phyloP scores from a whole-genome alignment of 2,888 invertebrate species.

The Drosophila cracens region DNA sequence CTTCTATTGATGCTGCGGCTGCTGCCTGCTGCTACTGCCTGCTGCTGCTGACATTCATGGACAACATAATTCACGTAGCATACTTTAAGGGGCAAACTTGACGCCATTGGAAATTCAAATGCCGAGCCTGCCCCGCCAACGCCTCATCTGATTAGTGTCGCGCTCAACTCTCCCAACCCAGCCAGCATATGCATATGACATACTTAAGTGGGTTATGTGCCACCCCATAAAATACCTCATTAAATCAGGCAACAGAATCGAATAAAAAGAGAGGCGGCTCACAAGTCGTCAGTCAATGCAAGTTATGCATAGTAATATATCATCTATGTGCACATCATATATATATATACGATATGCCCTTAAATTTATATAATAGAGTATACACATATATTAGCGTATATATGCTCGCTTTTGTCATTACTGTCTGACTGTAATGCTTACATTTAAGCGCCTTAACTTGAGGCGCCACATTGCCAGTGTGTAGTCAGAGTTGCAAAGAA shows the following conservation, averaged over 20 bases:
- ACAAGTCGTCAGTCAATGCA: slow-evolving; percentile 57
- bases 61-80: slow-evolving; percentile 77
- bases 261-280: slow-evolving; percentile 8
- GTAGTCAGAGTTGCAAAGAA: slow-evolving; percentile 28
- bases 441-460: slow-evolving; percentile 64
- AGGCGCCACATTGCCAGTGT: slow-evolving; percentile 36
- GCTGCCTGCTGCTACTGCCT: slow-evolving; percentile 26
- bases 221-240: slow-evolving; percentile 34
- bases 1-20: slow-evolving; percentile 17
- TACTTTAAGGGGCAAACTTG: slow-evolving; percentile 52
- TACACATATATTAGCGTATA: slow-evolving; percentile 7
- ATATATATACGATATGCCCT: slow-evolving; percentile 2
- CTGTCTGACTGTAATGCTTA: slow-evolving; percentile 31
- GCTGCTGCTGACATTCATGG: slow-evolving; percentile 76
- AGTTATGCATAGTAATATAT: slow-evolving; percentile 44
- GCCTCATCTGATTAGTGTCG: slow-evolving; percentile 70
- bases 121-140: slow-evolving; percentile 50
- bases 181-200: slow-evolving; percentile 68
- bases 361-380: not conserved
- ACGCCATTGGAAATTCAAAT: slow-evolving; percentile 77
- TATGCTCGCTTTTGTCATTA: slow-evolving; percentile 47
- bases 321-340: slow-evolving; percentile 13
- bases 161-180: slow-evolving; percentile 18
- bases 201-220: slow-evolving; percentile 75
- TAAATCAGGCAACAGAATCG: slow-evolving; percentile 38